Evolutionary conservation across 2,113 vertebrate species (phyloP), one percentile per base, ranked within the genome.

Genomic region (Poeciliopsis occidentalis): DNA sequence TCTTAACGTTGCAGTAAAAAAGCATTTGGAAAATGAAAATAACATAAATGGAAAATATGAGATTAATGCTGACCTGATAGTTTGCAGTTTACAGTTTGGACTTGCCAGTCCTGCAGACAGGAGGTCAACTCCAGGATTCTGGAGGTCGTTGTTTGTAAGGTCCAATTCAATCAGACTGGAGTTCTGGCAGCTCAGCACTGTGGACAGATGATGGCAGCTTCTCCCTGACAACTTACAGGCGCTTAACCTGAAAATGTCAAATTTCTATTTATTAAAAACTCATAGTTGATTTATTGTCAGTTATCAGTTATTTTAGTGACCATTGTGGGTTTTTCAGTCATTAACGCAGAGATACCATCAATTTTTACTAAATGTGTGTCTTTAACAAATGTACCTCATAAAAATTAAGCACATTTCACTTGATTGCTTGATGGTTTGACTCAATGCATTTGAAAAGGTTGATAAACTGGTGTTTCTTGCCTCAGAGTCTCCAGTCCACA

Each of bases 121-220:
- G 37, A 66, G 64, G 4, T 26, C 15, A 10, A 66, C 64, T 39
- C 64, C 64, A 26, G 34, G 26, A 26, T 66, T 34, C 12, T 26
- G 12, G 6, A 66, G 64, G 12, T 66, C 64, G 15, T 65, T 66
- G 64, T 66, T 66, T n/a, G 32, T 66, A 0, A 66, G 64, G 34
- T 66, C 64, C 34, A 66, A 10, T 2, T 66, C 64, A n/a, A 12
- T 26, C 1, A 66, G 64, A 41, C 64, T 13, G 4, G 64, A 39
- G n/a, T 34, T 41, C 32, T 24, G 34, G 34, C 34, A 66, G 2
- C 34, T 24, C 4, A 65, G 32, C 34, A 65, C 24, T 2, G 64
- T 37, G 34, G 32, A 65, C 32, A 65, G 34, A 24, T 39, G 11
- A 17, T 26, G 12, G 26, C 64, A 66, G 34, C 64, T 66, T 39